Base-by-base conservation (phyloP, 2,888 invertebrate genomes). In the Ariolimax columbianus region DNA sequence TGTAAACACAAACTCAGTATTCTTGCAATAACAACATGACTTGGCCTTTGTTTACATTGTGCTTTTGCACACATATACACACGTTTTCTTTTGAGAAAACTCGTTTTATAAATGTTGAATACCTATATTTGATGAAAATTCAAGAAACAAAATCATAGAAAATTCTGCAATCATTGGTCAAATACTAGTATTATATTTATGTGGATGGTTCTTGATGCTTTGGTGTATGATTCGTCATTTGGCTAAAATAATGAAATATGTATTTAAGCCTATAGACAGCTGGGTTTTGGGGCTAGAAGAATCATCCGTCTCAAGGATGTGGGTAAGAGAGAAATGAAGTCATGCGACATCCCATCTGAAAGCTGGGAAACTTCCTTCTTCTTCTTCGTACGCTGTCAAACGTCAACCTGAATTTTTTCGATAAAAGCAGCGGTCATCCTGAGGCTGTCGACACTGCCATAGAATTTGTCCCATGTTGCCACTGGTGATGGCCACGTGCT, bases 51-150 rank as follows among this genome's bases (percentile, higher is more conserved):
- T 77, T 77, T 77, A 77, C 55, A 77, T 36, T 36, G 77, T 77
- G 77, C 77, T 77, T 55, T 77, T 77, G 77, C 77, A 77, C 75
- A 75, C 26, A 38, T 77, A 59, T 77, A 77, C 77, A 77, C 14
- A 19, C 59, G 77, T 77, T 51, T 51, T 47, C 40, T 72, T 4
- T 72, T 77, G n/a, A 33, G 38, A 33, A 77, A 77, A 59, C 77
- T 77, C 36, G 51, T 19, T 9, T 19, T 75, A 6, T 75, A 40
- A 75, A 43, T 51, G 47, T 30, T 75, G 7, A 40, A 47, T 30
- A 33, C 30, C 43, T n/a, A n/a, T n/a, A 43, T 72, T 38, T 38
- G 38, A 43, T 40, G 19, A 75, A 30, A 75, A 47, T 75, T 17
- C 9, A 38, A 75, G 14, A 66, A 47, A 47, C 4, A 30, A 38